Percentiles rank a stretch among this genome's conserved stretches.
Conservation (phyloP, 2,113 vertebrate species). For the Odocoileus hemionus region DNA sequence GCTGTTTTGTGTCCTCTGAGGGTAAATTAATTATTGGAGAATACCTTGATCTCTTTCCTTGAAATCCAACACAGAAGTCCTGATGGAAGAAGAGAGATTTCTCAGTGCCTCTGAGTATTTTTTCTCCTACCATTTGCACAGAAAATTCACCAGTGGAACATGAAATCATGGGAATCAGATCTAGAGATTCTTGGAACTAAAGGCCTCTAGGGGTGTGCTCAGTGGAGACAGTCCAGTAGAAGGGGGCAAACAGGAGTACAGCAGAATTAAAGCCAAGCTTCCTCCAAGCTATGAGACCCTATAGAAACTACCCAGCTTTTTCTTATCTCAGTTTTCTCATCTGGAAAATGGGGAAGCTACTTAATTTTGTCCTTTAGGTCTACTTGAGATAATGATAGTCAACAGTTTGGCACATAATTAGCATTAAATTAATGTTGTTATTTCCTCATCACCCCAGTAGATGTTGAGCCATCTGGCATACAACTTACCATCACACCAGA, state of each 20-base stretch:
- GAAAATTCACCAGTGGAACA: not conserved
- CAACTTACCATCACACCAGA: not conserved
- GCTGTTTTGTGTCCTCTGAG: not conserved
- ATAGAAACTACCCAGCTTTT: not conserved
- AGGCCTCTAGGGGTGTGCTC: accelerated
- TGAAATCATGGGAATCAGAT: not conserved
- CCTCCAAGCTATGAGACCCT: no score
- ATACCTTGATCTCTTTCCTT: not conserved
- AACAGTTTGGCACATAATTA: not conserved
- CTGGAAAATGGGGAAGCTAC: not conserved
- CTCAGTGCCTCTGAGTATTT: not conserved
- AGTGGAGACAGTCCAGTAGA: not conserved
- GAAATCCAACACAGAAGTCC: not conserved
- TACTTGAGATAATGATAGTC: not conserved
- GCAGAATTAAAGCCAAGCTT: not conserved
- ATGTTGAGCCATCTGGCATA: not conserved
- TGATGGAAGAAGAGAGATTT: not conserved
- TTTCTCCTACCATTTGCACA: not conserved
- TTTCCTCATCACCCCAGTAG: not conserved
- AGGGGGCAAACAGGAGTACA: not conserved
- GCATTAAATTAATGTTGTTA: not conserved
- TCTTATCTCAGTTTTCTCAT: not conserved
- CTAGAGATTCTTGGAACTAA: not conserved
- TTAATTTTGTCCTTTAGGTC: not conserved
- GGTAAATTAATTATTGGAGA: not conserved